These are phyloP conservation scores for Rhopalosiphum nymphaeae DNA, from an alignment of 2,888 invertebrate genomes.

Conservation along the genomic window DNA sequence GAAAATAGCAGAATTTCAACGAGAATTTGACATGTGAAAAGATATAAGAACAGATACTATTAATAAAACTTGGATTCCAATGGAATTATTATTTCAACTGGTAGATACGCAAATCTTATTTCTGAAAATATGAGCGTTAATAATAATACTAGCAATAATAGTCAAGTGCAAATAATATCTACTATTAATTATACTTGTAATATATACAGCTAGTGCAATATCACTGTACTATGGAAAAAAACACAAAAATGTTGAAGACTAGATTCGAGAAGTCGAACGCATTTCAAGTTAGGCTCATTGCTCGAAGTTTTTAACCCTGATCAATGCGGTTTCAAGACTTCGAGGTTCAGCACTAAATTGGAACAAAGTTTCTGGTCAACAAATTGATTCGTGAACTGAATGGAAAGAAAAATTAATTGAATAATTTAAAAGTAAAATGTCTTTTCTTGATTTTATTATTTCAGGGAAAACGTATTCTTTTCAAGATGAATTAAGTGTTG, in stretches of 20 bases:
- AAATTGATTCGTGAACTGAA: not conserved
- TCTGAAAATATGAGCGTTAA: not conserved
- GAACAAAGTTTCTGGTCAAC: slow-evolving; percentile 24
- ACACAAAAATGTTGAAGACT: slow-evolving; percentile 5
- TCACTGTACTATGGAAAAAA: not conserved
- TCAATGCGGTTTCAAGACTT: slow-evolving; percentile 2
- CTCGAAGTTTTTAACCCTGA: not conserved
- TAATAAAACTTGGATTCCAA: too few species aligned
- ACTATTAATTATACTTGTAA: too few species aligned
- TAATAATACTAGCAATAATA: not conserved
- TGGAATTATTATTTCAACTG: too few species aligned
- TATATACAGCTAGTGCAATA: slow-evolving; percentile 10
- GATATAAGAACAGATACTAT: too few species aligned
- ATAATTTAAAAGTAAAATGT: not conserved
- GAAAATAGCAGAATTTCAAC: too few species aligned
- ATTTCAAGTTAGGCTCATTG: not conserved
- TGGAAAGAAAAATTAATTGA: slow-evolving; percentile 4
- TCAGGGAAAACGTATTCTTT: slow-evolving; percentile 8
- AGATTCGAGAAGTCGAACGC: slow-evolving; percentile 2
- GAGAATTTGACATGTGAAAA: too few species aligned
- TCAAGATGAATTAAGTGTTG: slow-evolving; percentile 2
- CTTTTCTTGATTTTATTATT: not conserved
- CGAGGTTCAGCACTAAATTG: not conserved
- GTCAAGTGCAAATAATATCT: not conserved
- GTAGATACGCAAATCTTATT: too few species aligned